Evolutionary conservation across 2,113 vertebrate species (phyloP), one percentile per base, ranked within the genome.

Genomic region (Channa maculata): DNA sequence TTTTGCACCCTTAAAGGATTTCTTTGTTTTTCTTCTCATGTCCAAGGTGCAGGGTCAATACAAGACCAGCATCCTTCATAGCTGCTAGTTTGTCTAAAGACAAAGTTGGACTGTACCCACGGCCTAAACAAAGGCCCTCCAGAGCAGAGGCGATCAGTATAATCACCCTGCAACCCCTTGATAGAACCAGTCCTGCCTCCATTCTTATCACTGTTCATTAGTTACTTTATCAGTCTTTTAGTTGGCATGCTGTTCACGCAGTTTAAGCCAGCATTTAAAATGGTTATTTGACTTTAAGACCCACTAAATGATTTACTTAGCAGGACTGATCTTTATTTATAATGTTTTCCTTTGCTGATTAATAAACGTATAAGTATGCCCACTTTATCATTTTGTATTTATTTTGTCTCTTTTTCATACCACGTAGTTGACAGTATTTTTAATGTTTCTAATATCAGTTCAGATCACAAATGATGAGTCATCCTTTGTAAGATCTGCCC

Each of bases 131-230:
- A 52, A 49, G 49, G 36, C 12, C n/a, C 49, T 65, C 4, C 8
- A 9, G 8, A 37, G n/a, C 5, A 41, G 36, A 48, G 15, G 43
- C 37, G 15, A 71, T 77, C 15, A 10, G 45, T 9, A 11, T 69
- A 72, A 78, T 80, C 79, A 61, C 45, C 52, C 38, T 13, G 39
- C 15, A 50, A 60, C 83, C 71, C 79, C 79, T 67, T 73, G 15
- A 57, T 46, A 64, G 58, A 8, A 41, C 33, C 14, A 1, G 24
- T 59, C 12, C 14, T 37, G 57, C n/a, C 34, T 64, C 8, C 43
- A 15, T 61, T 41, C 65, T 75, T 80, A 84, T 85, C 71, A 63
- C 24, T 33, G 41, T 36, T 63, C 75, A 60, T 36, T 61, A 64
- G 50, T n/a, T 15, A 13, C 39, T 34, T 2, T 38, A 44, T 34